Conservation (phyloP, 2,113 vertebrate species). For the Melanotaenia duboulayi region DNA sequence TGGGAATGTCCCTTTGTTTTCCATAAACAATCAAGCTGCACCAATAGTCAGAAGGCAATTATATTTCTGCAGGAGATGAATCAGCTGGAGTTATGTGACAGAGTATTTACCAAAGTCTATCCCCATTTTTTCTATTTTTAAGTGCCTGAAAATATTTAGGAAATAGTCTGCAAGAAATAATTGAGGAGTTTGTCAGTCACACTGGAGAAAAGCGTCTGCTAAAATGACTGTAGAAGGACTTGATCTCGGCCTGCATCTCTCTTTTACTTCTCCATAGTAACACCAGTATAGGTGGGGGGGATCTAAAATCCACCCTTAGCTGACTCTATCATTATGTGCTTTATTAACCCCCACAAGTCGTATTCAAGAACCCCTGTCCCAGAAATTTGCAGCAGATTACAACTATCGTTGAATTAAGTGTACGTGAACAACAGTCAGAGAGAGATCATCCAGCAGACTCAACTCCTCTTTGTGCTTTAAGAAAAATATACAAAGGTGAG, state of each 20-base stretch:
- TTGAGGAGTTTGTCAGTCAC: too few species aligned
- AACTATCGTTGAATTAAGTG: constrained; percentile 1
- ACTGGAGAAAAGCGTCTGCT: too few species aligned
- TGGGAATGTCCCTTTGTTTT: too few species aligned
- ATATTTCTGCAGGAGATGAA: constrained; percentile 41
- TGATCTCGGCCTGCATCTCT: too few species aligned
- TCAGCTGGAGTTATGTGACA: constrained; percentile 52
- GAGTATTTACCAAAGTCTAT: not conserved
- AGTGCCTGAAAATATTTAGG: too few species aligned
- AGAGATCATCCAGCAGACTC: not conserved
- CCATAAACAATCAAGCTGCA: not conserved
- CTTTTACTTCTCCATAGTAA: not conserved
- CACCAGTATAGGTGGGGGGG: constrained; percentile 9
- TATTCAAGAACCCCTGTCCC: not conserved
- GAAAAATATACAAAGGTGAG: too few species aligned
- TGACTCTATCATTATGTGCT: constrained; percentile 32
- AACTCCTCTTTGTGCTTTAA: too few species aligned
- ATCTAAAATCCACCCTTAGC: constrained; percentile 11
- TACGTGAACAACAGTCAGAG: not conserved
- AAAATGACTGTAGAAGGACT: too few species aligned
- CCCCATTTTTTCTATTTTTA: too few species aligned
- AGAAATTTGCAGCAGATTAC: constrained; percentile 13
- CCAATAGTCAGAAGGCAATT: constrained; percentile 1
- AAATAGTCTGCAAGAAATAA: too few species aligned
- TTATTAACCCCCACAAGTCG: constrained; percentile 22